Evolutionary conservation across 2,797 vertebrate species (phyloP).

Genomic region (Xyrichtys novacula): DNA sequence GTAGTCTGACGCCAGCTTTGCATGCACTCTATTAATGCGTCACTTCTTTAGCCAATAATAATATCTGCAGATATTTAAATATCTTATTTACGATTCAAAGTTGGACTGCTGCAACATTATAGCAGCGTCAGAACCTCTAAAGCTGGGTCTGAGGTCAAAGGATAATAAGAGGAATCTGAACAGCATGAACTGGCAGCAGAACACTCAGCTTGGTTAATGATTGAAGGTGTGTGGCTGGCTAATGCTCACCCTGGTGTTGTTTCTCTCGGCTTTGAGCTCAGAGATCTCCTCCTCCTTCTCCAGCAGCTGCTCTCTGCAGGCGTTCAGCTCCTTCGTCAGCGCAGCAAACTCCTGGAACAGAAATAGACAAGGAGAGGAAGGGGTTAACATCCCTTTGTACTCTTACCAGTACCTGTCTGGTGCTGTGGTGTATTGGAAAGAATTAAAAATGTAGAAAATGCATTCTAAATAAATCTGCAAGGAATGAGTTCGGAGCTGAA

Average conservation of each 20-base stretch:
- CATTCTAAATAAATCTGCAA: too few species aligned
- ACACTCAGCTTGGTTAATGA: not conserved
- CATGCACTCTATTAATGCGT: too few species aligned
- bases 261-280: constrained; percentile 98
- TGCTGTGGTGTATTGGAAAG: constrained; percentile 17
- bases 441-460: too few species aligned
- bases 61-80: too few species aligned
- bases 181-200: not conserved
- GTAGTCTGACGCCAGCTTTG: too few species aligned
- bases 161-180: too few species aligned
- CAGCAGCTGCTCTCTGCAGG: constrained; percentile 96
- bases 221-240: not conserved
- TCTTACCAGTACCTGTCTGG: constrained; percentile 1
- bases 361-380: constrained; percentile 12
- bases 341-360: constrained; percentile 95
- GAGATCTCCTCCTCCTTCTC: constrained; percentile 99
- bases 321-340: constrained; percentile 97
- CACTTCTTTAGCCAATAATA: too few species aligned
- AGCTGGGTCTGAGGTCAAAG: too few species aligned
- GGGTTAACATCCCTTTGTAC: constrained; percentile 25
- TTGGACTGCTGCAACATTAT: too few species aligned
- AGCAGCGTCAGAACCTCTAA: too few species aligned
- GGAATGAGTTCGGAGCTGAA: too few species aligned
- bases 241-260: constrained; percentile 97
- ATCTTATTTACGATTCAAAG: too few species aligned